Evolutionary conservation across 2,888 invertebrate genomes (phyloP).

Genomic region (Blera fallax): DNA sequence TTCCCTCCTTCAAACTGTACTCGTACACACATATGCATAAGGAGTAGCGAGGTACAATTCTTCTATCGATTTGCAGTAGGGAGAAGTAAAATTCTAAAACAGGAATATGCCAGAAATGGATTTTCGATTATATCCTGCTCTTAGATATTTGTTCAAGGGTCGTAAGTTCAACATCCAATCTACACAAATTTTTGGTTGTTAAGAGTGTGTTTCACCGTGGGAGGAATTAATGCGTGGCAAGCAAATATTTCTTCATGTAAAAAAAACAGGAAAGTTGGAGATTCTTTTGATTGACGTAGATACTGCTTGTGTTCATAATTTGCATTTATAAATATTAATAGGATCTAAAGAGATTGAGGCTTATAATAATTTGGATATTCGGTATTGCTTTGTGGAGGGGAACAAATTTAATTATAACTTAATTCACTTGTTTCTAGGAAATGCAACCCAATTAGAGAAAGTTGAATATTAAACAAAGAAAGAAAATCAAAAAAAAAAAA

Average conservation of each 20-base stretch:
- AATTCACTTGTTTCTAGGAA: slow-evolving; percentile 5
- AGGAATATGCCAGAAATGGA: slow-evolving; percentile 32
- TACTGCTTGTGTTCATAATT: slow-evolving; percentile 17
- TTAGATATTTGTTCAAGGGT: slow-evolving; percentile 18
- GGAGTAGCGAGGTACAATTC: slow-evolving; percentile 23
- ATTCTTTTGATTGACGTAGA: slow-evolving; percentile 12
- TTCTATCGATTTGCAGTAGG: neutral
- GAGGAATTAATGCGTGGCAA: neutral
- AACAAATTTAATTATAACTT: slow-evolving; percentile 9
- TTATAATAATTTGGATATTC: slow-evolving; percentile 7
- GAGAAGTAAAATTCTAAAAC: neutral
- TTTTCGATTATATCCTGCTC: slow-evolving; percentile 48
- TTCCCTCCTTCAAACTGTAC: neutral
- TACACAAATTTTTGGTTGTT: neutral
- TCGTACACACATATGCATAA: neutral
- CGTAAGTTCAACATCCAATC: slow-evolving; percentile 16
- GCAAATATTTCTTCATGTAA: neutral
- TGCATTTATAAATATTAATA: slow-evolving; percentile 53
- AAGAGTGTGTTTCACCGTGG: neutral
- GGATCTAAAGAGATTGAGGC: slow-evolving; percentile 1
- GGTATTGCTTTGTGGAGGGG: neutral
- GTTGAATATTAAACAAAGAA: neutral
- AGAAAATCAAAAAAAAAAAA: neutral
- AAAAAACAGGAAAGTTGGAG: neutral
- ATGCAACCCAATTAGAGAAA: slow-evolving; percentile 1